These are phyloP conservation scores for Mystacornis crossleyi DNA, from an alignment of 2,113 vertebrate species.

Conservation along the genomic window DNA sequence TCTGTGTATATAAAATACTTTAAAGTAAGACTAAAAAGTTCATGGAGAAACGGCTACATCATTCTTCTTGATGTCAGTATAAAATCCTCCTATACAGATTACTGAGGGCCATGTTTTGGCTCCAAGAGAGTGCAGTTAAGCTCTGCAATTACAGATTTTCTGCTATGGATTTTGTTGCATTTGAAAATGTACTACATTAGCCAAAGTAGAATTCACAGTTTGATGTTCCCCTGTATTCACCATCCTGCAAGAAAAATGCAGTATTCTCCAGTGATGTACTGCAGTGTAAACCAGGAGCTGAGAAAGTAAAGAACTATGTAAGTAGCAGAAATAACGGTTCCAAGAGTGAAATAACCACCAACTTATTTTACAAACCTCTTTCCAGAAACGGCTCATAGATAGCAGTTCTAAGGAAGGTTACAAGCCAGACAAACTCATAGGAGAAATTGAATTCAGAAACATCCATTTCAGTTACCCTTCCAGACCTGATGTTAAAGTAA, in stretches of 20 bases:
- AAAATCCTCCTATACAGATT: not conserved
- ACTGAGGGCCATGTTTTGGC: not conserved
- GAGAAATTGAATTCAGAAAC: conserved; percentile 85
- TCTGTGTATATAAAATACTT: not conserved
- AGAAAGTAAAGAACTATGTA: not conserved
- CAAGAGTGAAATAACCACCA: not conserved
- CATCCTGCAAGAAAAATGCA: not conserved
- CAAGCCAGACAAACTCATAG: conserved; percentile 79
- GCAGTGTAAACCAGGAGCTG: not conserved
- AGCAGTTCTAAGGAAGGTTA: conserved; percentile 80
- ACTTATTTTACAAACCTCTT: not conserved
- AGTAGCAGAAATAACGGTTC: not conserved
- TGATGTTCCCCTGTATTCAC: not conserved
- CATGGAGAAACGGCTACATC: not conserved
- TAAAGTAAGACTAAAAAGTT: not conserved
- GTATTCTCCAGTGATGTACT: not conserved
- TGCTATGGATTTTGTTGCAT: not conserved
- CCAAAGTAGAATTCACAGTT: not conserved
- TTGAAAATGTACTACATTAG: not conserved
- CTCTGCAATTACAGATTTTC: not conserved
- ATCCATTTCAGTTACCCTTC: conserved; percentile 85
- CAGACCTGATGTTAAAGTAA: conserved; percentile 80
- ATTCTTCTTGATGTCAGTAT: not conserved
- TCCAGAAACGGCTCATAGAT: conserved; percentile 78
- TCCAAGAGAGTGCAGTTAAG: not conserved